Conservation (phyloP, 1,140 invertebrate species). For the Metopolophium dirhodum region DNA sequence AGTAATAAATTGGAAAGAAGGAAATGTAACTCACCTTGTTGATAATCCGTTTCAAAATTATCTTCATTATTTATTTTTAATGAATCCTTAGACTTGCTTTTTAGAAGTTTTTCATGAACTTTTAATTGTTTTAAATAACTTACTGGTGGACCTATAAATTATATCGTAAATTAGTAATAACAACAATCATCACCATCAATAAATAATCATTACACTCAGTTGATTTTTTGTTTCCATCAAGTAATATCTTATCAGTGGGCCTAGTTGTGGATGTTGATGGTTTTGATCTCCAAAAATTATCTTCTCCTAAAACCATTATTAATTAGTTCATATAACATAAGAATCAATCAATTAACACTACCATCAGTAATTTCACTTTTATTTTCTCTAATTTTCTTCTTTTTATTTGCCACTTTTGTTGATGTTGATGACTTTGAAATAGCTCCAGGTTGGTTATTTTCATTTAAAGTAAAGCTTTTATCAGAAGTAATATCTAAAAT, state of each 20-base stretch:
- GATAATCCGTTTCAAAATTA: not conserved
- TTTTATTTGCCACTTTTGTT: not conserved
- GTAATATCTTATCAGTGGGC: not conserved
- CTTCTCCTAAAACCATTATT: not conserved
- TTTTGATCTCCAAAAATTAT: not conserved
- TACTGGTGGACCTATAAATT: too few species aligned
- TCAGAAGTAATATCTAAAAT: not conserved
- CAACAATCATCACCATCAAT: not conserved
- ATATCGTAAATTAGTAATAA: not conserved
- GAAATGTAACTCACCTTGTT: not conserved
- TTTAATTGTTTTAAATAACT: not conserved
- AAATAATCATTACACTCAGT: not conserved
- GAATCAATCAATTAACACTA: not conserved
- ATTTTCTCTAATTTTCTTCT: not conserved
- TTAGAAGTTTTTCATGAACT: not conserved
- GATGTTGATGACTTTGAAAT: not conserved
- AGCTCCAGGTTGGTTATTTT: not conserved
- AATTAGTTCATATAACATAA: not conserved
- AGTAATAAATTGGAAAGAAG: not conserved
- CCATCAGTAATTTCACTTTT: not conserved
- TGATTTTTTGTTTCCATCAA: fast-evolving
- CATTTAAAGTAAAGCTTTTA: not conserved
- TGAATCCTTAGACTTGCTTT: not conserved
- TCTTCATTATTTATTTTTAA: not conserved
- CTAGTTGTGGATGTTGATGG: not conserved